Percentiles rank a stretch among this genome's conserved stretches.
Conservation (phyloP, 2,113 vertebrate genomes). For the Propithecus coquereli region DNA sequence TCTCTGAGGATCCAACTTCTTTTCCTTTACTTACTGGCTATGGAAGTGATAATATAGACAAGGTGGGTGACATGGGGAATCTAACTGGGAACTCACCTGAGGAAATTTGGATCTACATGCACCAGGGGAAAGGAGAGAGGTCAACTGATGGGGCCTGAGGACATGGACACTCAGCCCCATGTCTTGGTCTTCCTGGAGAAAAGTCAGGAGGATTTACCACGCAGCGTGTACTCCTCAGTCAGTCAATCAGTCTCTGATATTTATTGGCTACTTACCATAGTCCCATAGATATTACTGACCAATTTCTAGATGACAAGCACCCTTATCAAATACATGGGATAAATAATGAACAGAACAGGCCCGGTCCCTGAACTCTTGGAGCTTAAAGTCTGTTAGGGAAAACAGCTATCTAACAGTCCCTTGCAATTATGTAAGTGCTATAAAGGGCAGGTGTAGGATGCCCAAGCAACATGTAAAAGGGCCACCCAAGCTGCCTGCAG, state of each 20-base stretch:
- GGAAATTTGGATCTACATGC: neutral
- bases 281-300: neutral
- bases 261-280: neutral
- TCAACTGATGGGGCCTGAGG: neutral
- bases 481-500: neutral
- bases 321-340: neutral
- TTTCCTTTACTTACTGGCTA: neutral
- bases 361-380: neutral
- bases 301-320: neutral
- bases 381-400: neutral
- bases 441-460: neutral
- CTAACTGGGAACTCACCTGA: neutral
- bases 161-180: neutral
- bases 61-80: neutral
- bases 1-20: neutral
- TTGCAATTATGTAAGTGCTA: neutral
- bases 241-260: neutral
- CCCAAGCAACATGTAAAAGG: neutral
- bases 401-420: neutral
- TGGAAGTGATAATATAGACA: neutral
- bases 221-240: no score
- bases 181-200: neutral
- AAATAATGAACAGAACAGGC: neutral
- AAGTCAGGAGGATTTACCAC: neutral
- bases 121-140: neutral